These are phyloP conservation scores for Aphidius colemani DNA, from an alignment of 2,888 invertebrate species.

Conservation along the genomic window DNA sequence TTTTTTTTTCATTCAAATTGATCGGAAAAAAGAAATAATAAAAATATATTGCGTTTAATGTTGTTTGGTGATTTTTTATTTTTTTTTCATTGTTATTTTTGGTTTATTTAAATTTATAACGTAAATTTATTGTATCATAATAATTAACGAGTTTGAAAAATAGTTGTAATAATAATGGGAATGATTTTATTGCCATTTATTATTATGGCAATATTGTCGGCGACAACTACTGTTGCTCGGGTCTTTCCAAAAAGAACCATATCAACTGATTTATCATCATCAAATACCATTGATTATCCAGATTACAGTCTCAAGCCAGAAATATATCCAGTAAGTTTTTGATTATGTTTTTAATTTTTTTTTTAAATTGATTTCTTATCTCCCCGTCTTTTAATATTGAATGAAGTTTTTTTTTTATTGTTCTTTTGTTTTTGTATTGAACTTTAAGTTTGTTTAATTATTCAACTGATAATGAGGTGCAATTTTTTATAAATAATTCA, in stretches of 20 bases:
- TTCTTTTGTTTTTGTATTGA: background rate
- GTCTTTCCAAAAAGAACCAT: slow-evolving; percentile 32
- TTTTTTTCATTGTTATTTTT: background rate
- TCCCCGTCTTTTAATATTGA: background rate
- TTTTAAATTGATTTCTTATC: background rate
- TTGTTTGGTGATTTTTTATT: background rate
- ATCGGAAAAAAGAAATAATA: background rate
- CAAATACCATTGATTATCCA: slow-evolving; percentile 36
- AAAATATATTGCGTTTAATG: background rate
- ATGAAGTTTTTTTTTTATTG: background rate
- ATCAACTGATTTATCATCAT: slow-evolving; percentile 25
- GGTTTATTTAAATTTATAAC: background rate
- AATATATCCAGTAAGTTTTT: slow-evolving; percentile 37
- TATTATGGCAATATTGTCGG: slow-evolving; percentile 30
- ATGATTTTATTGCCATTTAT: slow-evolving; percentile 31
- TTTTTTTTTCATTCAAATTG: background rate
- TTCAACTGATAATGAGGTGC: too few relatives aligned
- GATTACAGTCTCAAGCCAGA: slow-evolving; percentile 36
- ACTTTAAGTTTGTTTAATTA: too few relatives aligned
- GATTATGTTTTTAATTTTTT: background rate
- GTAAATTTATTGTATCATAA: background rate
- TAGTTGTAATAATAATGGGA: slow-evolving; percentile 25
- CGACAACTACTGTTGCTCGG: slow-evolving; percentile 30
- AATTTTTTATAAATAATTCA: background rate
- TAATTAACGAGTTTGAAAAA: background rate